phyloP scores from a whole-genome alignment of 30 jellyfish, hydroid and myxozoan genomes.

The Pelagia noctiluca region DNA sequence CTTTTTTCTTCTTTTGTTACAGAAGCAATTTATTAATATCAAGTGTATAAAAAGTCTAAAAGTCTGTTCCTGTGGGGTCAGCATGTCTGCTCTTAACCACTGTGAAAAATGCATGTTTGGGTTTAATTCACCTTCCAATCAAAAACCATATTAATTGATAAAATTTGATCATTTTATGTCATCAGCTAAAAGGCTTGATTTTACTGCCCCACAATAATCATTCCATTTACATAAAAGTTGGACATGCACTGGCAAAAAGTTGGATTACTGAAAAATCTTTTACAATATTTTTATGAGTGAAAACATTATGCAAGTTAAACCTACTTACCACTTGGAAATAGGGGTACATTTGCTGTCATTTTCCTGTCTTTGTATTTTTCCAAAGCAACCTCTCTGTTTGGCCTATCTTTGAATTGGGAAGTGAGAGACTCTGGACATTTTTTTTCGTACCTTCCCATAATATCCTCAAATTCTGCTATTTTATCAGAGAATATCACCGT shows the following conservation, averaged over 20 bases:
- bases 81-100: no score
- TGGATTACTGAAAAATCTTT: no score
- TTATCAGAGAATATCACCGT: not conserved
- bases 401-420: not conserved
- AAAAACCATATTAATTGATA: no score
- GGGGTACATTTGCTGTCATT: not conserved
- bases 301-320: no score
- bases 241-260: not conserved
- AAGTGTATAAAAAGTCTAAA: no score
- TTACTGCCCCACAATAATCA: no score
- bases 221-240: not conserved
- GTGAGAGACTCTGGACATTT: not conserved
- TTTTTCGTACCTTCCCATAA: not conserved
- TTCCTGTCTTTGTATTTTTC: not conserved
- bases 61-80: no score
- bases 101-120: no score
- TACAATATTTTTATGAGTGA: no score
- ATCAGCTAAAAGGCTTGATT: no score
- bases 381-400: not conserved
- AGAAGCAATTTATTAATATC: not conserved
- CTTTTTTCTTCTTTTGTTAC: not conserved
- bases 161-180: no score
- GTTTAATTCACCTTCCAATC: no score
- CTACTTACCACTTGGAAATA: not conserved
- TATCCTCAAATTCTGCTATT: not conserved